These are phyloP conservation scores for Eurystomus gularis DNA, from an alignment of 2,113 vertebrate species.

Conservation along the genomic window DNA sequence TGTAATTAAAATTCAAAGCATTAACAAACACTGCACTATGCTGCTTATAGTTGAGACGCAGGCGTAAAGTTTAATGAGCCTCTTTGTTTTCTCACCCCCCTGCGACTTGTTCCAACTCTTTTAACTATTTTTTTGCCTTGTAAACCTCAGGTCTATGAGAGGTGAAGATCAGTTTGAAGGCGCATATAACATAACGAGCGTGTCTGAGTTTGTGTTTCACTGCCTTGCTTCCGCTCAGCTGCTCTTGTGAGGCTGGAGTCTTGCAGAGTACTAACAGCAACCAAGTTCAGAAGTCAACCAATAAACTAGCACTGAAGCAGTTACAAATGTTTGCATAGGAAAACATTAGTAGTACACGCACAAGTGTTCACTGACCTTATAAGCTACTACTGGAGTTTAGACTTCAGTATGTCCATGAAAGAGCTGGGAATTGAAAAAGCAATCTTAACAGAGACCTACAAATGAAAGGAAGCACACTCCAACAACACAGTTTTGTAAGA, in stretches of 20 bases:
- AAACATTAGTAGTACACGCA: not conserved
- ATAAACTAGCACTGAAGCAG: not conserved
- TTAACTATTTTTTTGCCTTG: conserved; percentile 28
- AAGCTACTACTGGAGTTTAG: not conserved
- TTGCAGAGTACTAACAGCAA: not conserved
- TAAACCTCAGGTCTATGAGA: not conserved
- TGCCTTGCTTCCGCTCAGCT: not conserved
- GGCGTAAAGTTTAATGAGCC: conserved; percentile 39
- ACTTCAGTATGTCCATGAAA: not conserved
- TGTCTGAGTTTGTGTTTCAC: not conserved
- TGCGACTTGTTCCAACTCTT: not conserved
- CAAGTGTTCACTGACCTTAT: not conserved
- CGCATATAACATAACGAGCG: not conserved
- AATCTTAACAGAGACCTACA: not conserved
- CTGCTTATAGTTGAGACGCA: conserved; percentile 11
- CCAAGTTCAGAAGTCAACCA: not conserved
- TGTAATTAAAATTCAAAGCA: conserved; percentile 36
- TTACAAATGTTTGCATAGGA: not conserved
- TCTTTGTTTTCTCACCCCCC: conserved; percentile 3
- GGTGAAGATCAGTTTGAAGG: conserved; percentile 10
- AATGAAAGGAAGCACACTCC: not conserved
- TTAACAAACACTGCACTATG: conserved; percentile 12
- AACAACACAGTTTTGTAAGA: not conserved
- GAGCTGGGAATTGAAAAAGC: not conserved
- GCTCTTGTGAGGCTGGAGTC: not conserved